Conservation (phyloP, 1,140 invertebrate genomes). For the Tetramorium parvispinum region DNA sequence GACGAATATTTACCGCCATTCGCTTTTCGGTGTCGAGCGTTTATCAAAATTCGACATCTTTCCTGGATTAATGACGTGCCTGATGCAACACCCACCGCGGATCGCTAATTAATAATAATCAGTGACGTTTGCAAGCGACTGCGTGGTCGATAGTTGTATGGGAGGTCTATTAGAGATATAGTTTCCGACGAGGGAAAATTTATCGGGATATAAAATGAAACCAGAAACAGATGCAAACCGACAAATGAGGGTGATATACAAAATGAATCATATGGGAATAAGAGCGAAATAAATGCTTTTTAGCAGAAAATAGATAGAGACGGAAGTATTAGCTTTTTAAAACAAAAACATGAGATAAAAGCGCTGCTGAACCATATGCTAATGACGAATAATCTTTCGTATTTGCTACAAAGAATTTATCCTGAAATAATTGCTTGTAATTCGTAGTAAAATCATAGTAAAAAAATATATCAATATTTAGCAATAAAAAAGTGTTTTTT, state of each 20-base stretch:
- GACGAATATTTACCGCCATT: slow-evolving; percentile 75
- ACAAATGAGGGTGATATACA: slow-evolving; percentile 42
- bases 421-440: not conserved
- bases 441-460: not conserved
- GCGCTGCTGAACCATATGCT: not conserved
- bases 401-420: slow-evolving; percentile 10
- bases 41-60: slow-evolving; percentile 73
- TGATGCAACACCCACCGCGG: not conserved
- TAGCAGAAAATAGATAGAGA: not conserved
- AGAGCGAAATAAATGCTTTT: slow-evolving; percentile 14
- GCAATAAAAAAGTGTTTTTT: not conserved
- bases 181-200: slow-evolving; percentile 36
- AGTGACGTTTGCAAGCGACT: slow-evolving; percentile 24
- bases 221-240: slow-evolving; percentile 17
- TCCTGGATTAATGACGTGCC: slow-evolving; percentile 29
- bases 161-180: slow-evolving; percentile 8
- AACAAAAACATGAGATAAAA: slow-evolving; percentile 1
- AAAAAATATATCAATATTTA: not conserved
- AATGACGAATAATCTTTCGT: slow-evolving; percentile 1
- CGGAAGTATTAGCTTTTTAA: not conserved
- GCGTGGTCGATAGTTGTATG: not conserved
- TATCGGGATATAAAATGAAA: slow-evolving; percentile 31
- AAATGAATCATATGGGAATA: slow-evolving; percentile 29
- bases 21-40: slow-evolving; percentile 66
- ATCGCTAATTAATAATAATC: slow-evolving; percentile 48